Evolutionary conservation across 2,797 vertebrate genomes (phyloP), one percentile per base, ranked within the genome.

Genomic region (Pampus argenteus): DNA sequence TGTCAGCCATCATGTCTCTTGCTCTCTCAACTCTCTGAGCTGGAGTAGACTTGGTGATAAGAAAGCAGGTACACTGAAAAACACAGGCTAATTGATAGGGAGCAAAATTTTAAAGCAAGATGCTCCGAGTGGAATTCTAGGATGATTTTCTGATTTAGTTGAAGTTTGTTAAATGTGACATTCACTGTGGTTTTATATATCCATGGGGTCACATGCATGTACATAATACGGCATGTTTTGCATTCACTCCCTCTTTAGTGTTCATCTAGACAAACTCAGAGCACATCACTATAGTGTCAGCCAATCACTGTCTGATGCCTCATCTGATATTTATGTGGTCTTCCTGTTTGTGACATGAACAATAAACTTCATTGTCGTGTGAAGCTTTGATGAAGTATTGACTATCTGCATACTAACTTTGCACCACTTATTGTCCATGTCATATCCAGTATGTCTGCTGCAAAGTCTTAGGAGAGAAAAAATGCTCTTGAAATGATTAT

Each of bases 51-150:
- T 57, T 26, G 42, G 63, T 49, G 66, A 78, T 72, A 70, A 61
- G 72, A 65, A 65, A 82, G 69, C 56, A 67, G 70, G 77, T 69
- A 45, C 51, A 65, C 59, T 67, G 61, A 84, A 78, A 86, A 75
- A 81, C 55, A 69, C 5, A 36, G 6, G 73, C 66, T 78, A 78
- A 87, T 67, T 76, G 66, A 84, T 78, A 50, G 44, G 51, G 48
- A 67, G 15, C 14, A 64, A 29, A n/a, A 49, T 49, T 57, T 63
- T 18, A 47, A 56, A 42, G 31, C 31, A 20, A 0, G 22, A 3
- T 20, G 2, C 28, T 18, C 9, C 9, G 2, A 31, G 18, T 38
- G 17, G 17, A n/a, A 51, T 22, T 62, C 11, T 18, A 1, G 3
- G 45, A 47, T 20, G 18, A 31, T 45, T 9, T 56, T 44, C 11